phyloP scores from a whole-genome alignment of 1,140 invertebrate species.

The Trichomalopsis sarcophagae region DNA sequence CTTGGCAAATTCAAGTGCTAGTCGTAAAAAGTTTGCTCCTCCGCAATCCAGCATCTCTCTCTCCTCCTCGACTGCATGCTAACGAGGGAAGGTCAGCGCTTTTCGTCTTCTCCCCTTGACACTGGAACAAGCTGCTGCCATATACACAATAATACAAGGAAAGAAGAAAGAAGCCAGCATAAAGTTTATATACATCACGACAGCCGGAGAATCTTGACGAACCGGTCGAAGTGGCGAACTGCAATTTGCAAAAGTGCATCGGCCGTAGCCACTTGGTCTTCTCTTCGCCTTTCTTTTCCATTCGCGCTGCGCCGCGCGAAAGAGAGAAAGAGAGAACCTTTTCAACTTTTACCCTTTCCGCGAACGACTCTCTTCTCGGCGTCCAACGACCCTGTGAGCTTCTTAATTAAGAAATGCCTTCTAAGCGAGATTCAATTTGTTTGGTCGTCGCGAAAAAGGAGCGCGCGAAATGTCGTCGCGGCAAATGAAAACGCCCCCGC shows the following conservation, averaged over 20 bases:
- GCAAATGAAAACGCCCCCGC: slow-evolving; percentile 44
- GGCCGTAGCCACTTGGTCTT: slow-evolving; percentile 51
- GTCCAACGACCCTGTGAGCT: slow-evolving; percentile 15
- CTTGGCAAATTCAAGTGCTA: slow-evolving; percentile 20
- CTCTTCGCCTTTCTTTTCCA: slow-evolving; percentile 6
- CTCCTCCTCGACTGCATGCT: slow-evolving; percentile 4
- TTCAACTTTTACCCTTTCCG: not conserved
- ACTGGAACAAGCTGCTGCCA: slow-evolving; percentile 5
- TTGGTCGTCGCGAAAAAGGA: slow-evolving; percentile 27
- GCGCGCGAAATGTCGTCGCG: slow-evolving; percentile 13
- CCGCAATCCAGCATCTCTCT: slow-evolving; percentile 10
- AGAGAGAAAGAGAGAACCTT: slow-evolving; percentile 8
- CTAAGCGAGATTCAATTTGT: slow-evolving; percentile 58
- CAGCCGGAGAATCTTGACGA: slow-evolving; percentile 50
- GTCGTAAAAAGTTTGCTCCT: slow-evolving; percentile 35
- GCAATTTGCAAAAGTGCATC: slow-evolving; percentile 65
- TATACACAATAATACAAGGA: not conserved
- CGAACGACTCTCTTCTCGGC: not conserved
- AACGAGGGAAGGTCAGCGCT: slow-evolving; percentile 37
- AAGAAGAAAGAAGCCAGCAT: not conserved
- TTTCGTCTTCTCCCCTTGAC: slow-evolving; percentile 18
- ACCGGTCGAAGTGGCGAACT: slow-evolving; percentile 52
- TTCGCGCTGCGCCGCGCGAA: no score
- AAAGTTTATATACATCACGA: not conserved
- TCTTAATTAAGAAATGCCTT: slow-evolving; percentile 64